phyloP scores from a whole-genome alignment of 2,888 invertebrate species.

The Spilarctia lutea region DNA sequence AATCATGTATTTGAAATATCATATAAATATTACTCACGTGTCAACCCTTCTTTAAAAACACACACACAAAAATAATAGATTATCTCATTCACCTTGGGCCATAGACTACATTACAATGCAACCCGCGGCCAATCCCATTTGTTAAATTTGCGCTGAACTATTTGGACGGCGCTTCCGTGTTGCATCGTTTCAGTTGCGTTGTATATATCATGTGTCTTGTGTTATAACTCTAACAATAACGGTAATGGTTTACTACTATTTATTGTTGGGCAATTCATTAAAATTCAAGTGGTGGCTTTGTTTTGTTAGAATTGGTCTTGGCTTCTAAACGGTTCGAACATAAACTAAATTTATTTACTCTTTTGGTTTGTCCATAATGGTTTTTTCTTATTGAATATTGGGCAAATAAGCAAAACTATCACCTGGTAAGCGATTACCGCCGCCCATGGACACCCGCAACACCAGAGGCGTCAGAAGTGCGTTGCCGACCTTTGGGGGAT shows the following conservation, averaged over 20 bases:
- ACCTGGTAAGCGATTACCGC: no score
- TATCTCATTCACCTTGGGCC: slow-evolving; percentile 53
- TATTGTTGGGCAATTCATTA: slow-evolving; percentile 44
- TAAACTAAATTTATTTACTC: background rate
- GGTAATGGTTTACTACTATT: slow-evolving; percentile 53
- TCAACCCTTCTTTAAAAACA: background rate
- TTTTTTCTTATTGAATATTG: no score
- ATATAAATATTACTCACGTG: background rate
- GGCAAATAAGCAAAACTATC: no score
- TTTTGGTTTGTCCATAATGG: background rate
- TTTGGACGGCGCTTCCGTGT: slow-evolving; percentile 65
- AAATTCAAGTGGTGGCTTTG: slow-evolving; percentile 43
- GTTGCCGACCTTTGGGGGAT: no score
- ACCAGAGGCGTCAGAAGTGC: no score
- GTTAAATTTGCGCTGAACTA: slow-evolving; percentile 82
- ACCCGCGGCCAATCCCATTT: slow-evolving; percentile 77
- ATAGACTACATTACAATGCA: slow-evolving; percentile 63
- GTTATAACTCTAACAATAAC: slow-evolving; percentile 48
- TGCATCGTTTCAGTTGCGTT: slow-evolving; percentile 49
- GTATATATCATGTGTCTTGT: slow-evolving; percentile 52
- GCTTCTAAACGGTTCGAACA: background rate
- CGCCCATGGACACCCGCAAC: no score
- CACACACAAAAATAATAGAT: background rate
- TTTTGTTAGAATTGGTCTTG: background rate
- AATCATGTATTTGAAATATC: no score